phyloP scores from a whole-genome alignment of 2,888 invertebrate genomes.

The Rhopalosiphum nymphaeae region DNA sequence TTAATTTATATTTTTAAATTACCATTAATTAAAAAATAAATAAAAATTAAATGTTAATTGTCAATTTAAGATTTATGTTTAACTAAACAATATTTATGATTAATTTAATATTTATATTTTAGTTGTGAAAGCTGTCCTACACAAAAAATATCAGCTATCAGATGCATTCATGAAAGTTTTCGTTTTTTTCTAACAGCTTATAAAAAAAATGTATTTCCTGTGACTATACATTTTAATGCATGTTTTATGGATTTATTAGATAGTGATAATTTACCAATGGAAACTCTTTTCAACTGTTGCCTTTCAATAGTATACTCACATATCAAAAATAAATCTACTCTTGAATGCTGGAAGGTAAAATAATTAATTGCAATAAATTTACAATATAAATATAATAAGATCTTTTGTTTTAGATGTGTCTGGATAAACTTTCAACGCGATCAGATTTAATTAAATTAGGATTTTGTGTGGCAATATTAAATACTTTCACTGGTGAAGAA shows the following conservation, averaged over 20 bases:
- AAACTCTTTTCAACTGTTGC: constrained; percentile 59
- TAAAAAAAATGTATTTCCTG: neutral
- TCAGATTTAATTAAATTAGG: constrained; percentile 51
- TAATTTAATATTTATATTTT: constrained; percentile 28
- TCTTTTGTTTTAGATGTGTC: constrained; percentile 20
- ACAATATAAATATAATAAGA: neutral
- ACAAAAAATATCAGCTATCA: constrained; percentile 51
- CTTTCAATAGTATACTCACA: constrained; percentile 26
- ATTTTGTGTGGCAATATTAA: constrained; percentile 52
- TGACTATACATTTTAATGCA: neutral
- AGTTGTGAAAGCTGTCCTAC: constrained; percentile 43
- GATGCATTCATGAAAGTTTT: constrained; percentile 58
- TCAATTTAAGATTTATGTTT: neutral
- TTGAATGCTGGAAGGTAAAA: constrained; percentile 54
- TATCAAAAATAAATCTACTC: neutral
- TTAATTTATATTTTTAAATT: neutral
- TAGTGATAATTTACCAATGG: constrained; percentile 48
- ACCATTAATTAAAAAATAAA: neutral
- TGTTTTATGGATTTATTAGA: constrained; percentile 33
- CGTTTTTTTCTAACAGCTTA: constrained; percentile 47
- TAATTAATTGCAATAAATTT: neutral
- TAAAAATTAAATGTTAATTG: neutral
- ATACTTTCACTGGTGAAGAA: constrained; percentile 18
- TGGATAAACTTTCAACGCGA: neutral
- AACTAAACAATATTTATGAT: neutral